These are phyloP conservation scores for Lordiphosa clarofinis DNA, from an alignment of 1,140 invertebrate species.

Conservation along the genomic window DNA sequence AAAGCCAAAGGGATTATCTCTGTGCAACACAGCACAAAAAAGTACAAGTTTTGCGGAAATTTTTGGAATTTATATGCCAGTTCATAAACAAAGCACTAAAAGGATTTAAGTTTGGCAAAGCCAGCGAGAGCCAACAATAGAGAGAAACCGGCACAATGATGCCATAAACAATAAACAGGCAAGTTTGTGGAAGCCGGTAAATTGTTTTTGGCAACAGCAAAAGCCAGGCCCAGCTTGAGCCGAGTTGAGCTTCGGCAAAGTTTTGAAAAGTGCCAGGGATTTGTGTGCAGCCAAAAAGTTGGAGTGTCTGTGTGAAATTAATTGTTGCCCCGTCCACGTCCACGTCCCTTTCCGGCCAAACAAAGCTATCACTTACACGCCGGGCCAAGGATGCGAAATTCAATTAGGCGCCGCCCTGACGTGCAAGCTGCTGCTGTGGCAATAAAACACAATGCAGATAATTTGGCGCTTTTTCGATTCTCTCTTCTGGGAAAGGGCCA, in stretches of 20 bases:
- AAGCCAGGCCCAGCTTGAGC: slow-evolving; percentile 2
- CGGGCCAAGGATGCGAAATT: slow-evolving; percentile 63
- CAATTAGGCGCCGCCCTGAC: slow-evolving; percentile 74
- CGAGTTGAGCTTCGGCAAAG: slow-evolving; percentile 23
- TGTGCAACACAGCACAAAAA: background rate
- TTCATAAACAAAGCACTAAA: slow-evolving; percentile 76
- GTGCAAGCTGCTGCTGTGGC: slow-evolving; percentile 47
- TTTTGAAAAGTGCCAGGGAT: slow-evolving; percentile 55
- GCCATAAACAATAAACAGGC: slow-evolving; percentile 79
- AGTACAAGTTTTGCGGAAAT: slow-evolving; percentile 50
- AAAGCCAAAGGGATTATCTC: slow-evolving; percentile 46
- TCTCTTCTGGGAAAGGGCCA: slow-evolving; percentile 61
- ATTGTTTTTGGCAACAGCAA: slow-evolving; percentile 57
- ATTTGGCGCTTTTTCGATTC: slow-evolving; percentile 70
- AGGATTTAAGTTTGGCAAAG: slow-evolving; percentile 72
- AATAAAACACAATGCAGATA: slow-evolving; percentile 76
- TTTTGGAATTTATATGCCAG: slow-evolving; percentile 67
- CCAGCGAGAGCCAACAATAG: slow-evolving; percentile 47
- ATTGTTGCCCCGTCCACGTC: slow-evolving; percentile 46
- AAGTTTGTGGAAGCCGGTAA: slow-evolving; percentile 67
- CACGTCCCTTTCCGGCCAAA: slow-evolving; percentile 59
- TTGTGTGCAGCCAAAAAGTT: slow-evolving; percentile 74
- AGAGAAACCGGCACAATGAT: slow-evolving; percentile 72
- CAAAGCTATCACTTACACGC: slow-evolving; percentile 76
- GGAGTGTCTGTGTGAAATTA: slow-evolving; percentile 72